Percentiles rank a stretch among this genome's conserved stretches.
Conservation (phyloP, 2,888 invertebrate species). For the Diogma glabrata region DNA sequence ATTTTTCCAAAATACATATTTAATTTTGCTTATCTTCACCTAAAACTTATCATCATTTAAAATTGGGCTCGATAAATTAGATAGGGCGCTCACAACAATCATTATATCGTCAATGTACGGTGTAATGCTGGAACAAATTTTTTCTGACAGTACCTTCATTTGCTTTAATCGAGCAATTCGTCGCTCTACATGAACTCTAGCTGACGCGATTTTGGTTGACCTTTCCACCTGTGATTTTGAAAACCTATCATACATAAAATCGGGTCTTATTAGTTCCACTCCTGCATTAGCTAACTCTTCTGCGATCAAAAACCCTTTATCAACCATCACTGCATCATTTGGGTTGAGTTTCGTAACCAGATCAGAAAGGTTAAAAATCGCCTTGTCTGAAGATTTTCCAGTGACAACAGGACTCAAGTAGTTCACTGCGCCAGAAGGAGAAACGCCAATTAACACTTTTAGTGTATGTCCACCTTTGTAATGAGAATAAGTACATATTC, state of each 20-base stretch:
- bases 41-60: background rate
- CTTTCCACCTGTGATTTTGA: background rate
- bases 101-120: background rate
- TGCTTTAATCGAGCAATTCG: background rate
- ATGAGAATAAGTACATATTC: background rate
- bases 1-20: too few relatives aligned
- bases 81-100: background rate
- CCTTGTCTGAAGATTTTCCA: slow-evolving; percentile 6
- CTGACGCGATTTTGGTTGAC: background rate
- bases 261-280: slow-evolving; percentile 9
- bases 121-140: background rate
- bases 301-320: slow-evolving; percentile 9
- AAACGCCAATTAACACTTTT: background rate
- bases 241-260: background rate
- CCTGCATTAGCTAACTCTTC: slow-evolving; percentile 3
- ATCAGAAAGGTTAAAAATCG: slow-evolving; percentile 1
- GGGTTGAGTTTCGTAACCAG: background rate
- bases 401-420: background rate
- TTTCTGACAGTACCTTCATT: background rate
- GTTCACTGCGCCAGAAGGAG: background rate
- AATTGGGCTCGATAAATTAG: background rate
- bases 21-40: too few relatives aligned
- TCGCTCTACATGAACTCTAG: background rate
- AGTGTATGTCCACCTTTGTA: background rate
- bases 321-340: slow-evolving; percentile 9